Base-by-base conservation (phyloP, 2,888 invertebrate genomes). In the Autographa gamma region DNA sequence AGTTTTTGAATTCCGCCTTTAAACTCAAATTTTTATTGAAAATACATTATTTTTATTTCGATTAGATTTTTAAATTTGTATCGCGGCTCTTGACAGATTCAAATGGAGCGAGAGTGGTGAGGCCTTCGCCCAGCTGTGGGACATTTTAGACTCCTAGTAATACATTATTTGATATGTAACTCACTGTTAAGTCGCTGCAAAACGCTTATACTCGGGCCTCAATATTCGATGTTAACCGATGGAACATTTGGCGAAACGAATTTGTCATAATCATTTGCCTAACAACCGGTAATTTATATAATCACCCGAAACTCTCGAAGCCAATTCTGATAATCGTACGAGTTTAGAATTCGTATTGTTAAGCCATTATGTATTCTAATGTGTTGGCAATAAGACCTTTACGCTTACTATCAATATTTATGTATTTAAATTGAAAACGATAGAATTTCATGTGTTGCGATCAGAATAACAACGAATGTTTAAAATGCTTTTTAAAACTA, bases 241-340 rank as follows among this genome's bases (percentile, higher is more conserved):
- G 25, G 54, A 56, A 56, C 54, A 25, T 56, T 56, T 56, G 11
- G 54, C 13, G 54, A 25, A 56, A 56, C 54, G 11, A 11, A 56
- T 56, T 56, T 19, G 54, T 56, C 54, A 56, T 56, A 56, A 56
- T 56, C 54, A 56, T 56, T 56, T 25, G 54, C 54, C 14, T 56
- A 56, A 56, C 19, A 56, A 25, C 54, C 13, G 54, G 54, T 56
- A 56, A 56, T 56, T 56, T 56, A 25, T 13, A 25, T 19, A 56
- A 56, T 56, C 54, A 56, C 54, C 54, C 54, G 2, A 56, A 56
- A 56, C 25, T 56, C 54, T 56, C 54, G 54, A 56, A 56, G 25
- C 54, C 54, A 11, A 56, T 56, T 56, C 11, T 56, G 25, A 56
- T 56, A 56, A 19, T 56, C 19, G 54, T 56, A 19, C 54, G 54